Conservation (phyloP, 2,888 invertebrate genomes). For the Acrobasis suavella region DNA sequence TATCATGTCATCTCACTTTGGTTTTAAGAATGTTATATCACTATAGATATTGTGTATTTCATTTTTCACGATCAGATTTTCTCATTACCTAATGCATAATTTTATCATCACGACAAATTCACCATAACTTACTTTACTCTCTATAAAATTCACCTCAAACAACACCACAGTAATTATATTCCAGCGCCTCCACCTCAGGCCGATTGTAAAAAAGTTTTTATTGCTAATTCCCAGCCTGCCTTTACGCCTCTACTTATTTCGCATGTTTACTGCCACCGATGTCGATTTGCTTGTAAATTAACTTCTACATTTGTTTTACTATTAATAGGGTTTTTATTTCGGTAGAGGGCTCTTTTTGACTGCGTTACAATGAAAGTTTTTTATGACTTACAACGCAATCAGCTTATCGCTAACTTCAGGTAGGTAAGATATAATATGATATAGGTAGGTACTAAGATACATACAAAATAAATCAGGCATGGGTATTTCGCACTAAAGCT, state of each 20-base stretch:
- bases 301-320: slow-evolving; percentile 61
- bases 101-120: too few relatives aligned
- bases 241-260: slow-evolving; percentile 47
- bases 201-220: slow-evolving; percentile 80
- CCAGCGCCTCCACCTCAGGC: slow-evolving; percentile 37
- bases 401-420: too few relatives aligned
- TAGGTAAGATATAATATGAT: too few relatives aligned
- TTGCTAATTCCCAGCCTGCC: slow-evolving; percentile 63
- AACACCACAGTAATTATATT: slow-evolving; percentile 15
- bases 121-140: background rate
- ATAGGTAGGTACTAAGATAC: too few relatives aligned
- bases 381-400: too few relatives aligned
- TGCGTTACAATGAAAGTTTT: background rate
- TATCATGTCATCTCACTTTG: too few relatives aligned
- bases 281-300: slow-evolving; percentile 64
- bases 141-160: slow-evolving; percentile 1
- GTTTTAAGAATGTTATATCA: too few relatives aligned
- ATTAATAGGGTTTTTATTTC: slow-evolving; percentile 53
- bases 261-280: slow-evolving; percentile 50
- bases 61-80: too few relatives aligned
- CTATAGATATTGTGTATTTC: too few relatives aligned
- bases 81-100: too few relatives aligned
- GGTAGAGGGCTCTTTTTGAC: slow-evolving; percentile 8
- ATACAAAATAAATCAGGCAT: too few relatives aligned
- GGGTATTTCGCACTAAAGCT: too few relatives aligned